These are phyloP conservation scores for Scomber scombrus DNA, from an alignment of 2,113 vertebrate species.

Conservation along the genomic window DNA sequence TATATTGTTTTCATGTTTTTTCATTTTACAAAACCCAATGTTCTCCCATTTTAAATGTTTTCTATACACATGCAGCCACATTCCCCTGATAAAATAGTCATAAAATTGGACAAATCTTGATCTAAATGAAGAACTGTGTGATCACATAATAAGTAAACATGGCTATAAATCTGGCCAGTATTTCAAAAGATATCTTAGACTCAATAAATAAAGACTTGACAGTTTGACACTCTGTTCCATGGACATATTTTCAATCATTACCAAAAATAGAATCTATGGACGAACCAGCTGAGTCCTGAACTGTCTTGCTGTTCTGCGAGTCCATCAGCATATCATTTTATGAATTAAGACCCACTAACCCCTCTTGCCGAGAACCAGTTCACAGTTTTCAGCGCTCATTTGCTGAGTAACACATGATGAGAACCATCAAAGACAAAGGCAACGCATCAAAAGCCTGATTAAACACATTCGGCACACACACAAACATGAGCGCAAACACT, in stretches of 20 bases:
- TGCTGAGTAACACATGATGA: conserved; percentile 38
- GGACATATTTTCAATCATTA: too few relatives aligned
- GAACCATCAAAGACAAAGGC: conserved; percentile 54
- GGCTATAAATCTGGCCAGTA: too few relatives aligned
- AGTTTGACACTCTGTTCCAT: too few relatives aligned
- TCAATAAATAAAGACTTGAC: too few relatives aligned
- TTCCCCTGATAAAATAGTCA: too few relatives aligned
- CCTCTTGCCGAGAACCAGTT: conserved; percentile 35
- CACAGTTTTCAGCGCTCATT: conserved; percentile 36
- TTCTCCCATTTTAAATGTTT: not conserved
- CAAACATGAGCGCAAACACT: not conserved
- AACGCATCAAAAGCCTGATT: conserved; percentile 31
- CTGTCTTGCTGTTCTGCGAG: not conserved
- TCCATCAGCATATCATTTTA: not conserved
- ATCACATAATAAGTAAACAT: too few relatives aligned
- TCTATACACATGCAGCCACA: too few relatives aligned
- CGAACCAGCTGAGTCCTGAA: not conserved
- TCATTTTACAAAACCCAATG: not conserved
- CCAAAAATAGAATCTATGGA: not conserved
- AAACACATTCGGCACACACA: not conserved
- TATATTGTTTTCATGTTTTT: too few relatives aligned
- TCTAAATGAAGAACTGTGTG: too few relatives aligned
- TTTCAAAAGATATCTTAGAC: too few relatives aligned
- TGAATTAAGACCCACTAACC: not conserved
- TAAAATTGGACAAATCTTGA: too few relatives aligned